phyloP scores from a whole-genome alignment of 1,140 invertebrate species.

The Trichogramma pretiosum region DNA sequence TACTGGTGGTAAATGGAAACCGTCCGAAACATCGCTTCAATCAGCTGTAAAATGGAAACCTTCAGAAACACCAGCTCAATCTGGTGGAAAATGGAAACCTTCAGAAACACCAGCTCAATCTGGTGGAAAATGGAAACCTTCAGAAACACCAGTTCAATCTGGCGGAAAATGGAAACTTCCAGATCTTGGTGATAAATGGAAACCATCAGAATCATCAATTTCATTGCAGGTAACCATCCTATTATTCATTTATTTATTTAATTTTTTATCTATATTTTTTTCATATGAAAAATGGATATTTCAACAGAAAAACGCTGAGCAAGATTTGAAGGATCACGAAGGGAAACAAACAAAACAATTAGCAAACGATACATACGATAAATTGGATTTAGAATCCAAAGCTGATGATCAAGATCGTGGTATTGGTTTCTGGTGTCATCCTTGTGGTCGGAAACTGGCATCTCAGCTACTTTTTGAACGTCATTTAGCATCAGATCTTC shows the following conservation, averaged over 20 bases:
- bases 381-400: slow-evolving; percentile 62
- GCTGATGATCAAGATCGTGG: slow-evolving; percentile 33
- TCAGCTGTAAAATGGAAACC: slow-evolving; percentile 27
- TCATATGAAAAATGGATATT: background rate
- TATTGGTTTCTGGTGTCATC: slow-evolving; percentile 63
- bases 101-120: slow-evolving; percentile 25
- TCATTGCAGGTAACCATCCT: no score
- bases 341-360: slow-evolving; percentile 5
- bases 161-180: no score
- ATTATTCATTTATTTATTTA: no score
- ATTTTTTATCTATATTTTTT: no score
- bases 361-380: slow-evolving; percentile 40
- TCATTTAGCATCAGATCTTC: slow-evolving; percentile 63
- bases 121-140: slow-evolving; percentile 27
- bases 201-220: slow-evolving; percentile 26
- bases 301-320: background rate
- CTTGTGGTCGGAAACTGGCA: slow-evolving; percentile 65
- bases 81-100: slow-evolving; percentile 70
- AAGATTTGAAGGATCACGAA: background rate
- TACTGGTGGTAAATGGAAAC: slow-evolving; percentile 61
- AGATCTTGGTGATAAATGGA: slow-evolving; percentile 26
- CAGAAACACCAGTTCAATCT: slow-evolving; percentile 20
- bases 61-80: slow-evolving; percentile 42
- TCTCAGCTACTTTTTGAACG: slow-evolving; percentile 65
- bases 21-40: slow-evolving; percentile 36